These are phyloP conservation scores for Eptatretus atami DNA, from an alignment of 2,797 vertebrate genomes.

Conservation along the genomic window DNA sequence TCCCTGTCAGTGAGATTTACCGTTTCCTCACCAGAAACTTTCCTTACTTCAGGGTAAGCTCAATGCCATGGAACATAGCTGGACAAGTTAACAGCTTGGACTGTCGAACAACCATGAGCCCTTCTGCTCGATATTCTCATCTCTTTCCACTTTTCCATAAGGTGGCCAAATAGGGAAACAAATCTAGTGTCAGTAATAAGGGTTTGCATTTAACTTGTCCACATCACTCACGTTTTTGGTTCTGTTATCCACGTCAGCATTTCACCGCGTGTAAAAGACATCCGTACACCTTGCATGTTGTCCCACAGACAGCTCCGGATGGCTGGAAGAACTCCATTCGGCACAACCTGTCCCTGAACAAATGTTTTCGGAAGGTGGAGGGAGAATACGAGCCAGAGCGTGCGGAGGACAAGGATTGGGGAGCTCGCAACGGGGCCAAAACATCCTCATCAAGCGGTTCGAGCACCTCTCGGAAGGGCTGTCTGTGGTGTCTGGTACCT, in stretches of 20 bases:
- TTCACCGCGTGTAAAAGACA: too few relatives aligned
- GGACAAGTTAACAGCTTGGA: too few relatives aligned
- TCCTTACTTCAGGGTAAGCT: constrained; percentile 1
- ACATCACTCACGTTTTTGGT: too few relatives aligned
- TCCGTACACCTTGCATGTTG: too few relatives aligned
- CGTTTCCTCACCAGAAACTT: not conserved
- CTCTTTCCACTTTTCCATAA: too few relatives aligned
- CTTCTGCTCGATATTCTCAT: too few relatives aligned
- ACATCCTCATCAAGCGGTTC: not conserved
- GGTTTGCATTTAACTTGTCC: too few relatives aligned
- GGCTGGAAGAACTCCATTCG: constrained; percentile 3
- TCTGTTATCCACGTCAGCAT: too few relatives aligned
- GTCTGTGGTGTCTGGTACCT: constrained; percentile 1
- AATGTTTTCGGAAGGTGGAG: constrained; percentile 1
- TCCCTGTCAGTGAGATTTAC: constrained; percentile 2
- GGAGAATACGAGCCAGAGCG: not conserved
- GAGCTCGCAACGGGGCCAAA: not conserved
- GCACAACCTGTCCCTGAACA: not conserved
- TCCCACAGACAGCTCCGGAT: not conserved
- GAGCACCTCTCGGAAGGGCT: not conserved
- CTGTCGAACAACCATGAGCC: too few relatives aligned
- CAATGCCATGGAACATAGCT: not conserved
- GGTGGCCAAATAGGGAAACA: too few relatives aligned
- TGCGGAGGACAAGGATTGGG: too few relatives aligned
- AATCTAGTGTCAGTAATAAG: too few relatives aligned